These are phyloP conservation scores for Gadopsis marmoratus DNA, from an alignment of 2,797 vertebrate species.

Conservation along the genomic window DNA sequence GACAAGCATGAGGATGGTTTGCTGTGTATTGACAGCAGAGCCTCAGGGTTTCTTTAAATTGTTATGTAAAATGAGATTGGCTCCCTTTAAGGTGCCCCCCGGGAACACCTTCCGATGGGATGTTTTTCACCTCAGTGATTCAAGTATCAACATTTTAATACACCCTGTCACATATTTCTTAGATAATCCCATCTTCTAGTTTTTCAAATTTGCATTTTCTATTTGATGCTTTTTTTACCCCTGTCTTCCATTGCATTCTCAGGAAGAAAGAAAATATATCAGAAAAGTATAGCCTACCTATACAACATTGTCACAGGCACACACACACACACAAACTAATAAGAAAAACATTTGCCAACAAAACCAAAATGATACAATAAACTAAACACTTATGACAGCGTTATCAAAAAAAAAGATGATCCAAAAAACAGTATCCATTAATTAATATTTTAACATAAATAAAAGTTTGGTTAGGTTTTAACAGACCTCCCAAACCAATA, in stretches of 20 bases:
- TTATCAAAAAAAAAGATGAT: background rate
- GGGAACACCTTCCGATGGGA: conserved; percentile 26
- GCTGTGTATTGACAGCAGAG: conserved; percentile 21
- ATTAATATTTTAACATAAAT: background rate
- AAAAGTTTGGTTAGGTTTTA: background rate
- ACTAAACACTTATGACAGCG: background rate
- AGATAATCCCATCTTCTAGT: conserved; percentile 30
- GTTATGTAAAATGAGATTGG: conserved; percentile 35
- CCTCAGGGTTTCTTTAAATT: conserved; percentile 44
- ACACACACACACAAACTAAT: background rate
- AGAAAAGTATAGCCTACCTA: background rate
- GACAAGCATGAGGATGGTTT: conserved; percentile 20
- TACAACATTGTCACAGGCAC: background rate
- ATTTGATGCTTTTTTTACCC: background rate
- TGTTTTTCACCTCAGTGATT: conserved; percentile 56
- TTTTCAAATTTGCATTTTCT: conserved; percentile 35
- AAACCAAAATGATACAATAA: background rate
- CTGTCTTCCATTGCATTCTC: conserved; percentile 10
- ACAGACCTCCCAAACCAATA: background rate
- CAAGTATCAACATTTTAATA: conserved; percentile 47
- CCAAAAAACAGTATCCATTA: background rate
- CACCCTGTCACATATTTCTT: conserved; percentile 44
- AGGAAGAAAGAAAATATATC: background rate
- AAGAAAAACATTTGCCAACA: background rate
- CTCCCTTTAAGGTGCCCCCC: conserved; percentile 35